These are phyloP conservation scores for Schizotus pectinicornis DNA, from an alignment of 2,888 invertebrate genomes.

Conservation along the genomic window DNA sequence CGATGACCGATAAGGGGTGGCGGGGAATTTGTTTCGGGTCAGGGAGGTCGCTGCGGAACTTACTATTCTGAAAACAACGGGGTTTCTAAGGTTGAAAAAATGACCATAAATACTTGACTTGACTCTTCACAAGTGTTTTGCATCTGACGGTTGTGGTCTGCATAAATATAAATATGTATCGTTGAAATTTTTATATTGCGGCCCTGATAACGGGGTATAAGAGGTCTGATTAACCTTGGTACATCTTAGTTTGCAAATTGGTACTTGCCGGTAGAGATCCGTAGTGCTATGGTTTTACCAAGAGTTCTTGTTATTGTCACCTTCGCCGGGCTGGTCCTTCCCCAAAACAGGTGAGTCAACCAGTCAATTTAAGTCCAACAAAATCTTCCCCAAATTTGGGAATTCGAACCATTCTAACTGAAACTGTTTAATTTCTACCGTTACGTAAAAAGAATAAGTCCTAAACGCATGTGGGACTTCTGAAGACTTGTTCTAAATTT, in stretches of 20 bases:
- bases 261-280: slow-evolving; percentile 7
- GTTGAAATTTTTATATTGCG: slow-evolving; percentile 12
- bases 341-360: no score
- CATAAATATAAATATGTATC: slow-evolving; percentile 19
- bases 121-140: not conserved
- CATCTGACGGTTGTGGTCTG: slow-evolving; percentile 18
- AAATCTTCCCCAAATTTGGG: no score
- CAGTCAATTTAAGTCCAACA: no score
- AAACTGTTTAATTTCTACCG: no score
- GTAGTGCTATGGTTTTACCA: not conserved
- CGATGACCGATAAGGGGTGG: not conserved
- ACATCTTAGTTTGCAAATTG: slow-evolving; percentile 24
- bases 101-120: not conserved
- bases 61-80: not conserved
- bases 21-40: no score
- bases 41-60: no score
- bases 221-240: slow-evolving; percentile 19
- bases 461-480: no score
- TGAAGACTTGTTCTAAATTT: no score
- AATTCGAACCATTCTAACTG: no score
- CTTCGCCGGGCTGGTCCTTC: not conserved
- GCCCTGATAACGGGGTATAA: slow-evolving; percentile 26
- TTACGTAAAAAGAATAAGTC: no score
- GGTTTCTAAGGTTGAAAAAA: slow-evolving; percentile 11
- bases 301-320: not conserved